phyloP scores from a whole-genome alignment of 2,797 vertebrate genomes.

The Hydrophis major region DNA sequence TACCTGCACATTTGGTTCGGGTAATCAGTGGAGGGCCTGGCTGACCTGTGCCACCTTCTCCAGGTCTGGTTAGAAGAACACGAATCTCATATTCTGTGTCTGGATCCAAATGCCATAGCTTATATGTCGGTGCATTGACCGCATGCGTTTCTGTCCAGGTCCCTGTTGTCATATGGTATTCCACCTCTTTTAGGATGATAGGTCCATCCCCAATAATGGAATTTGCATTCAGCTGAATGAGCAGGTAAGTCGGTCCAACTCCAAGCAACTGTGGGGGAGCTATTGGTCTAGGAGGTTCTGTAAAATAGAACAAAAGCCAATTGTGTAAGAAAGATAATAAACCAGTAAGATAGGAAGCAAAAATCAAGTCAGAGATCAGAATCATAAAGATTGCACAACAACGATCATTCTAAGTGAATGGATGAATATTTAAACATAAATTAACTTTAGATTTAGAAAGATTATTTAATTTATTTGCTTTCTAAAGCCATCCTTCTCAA shows the following conservation, averaged over 20 bases:
- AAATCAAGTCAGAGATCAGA: background rate
- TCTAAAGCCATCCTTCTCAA: background rate
- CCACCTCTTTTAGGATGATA: slow-evolving; percentile 95
- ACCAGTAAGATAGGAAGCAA: background rate
- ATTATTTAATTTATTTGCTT: background rate
- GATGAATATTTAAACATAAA: slow-evolving; percentile 7
- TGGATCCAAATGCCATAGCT: slow-evolving; percentile 96
- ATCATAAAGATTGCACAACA: background rate
- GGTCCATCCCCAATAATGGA: slow-evolving; percentile 97
- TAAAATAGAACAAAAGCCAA: slow-evolving; percentile 42
- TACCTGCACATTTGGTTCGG: slow-evolving; percentile 97
- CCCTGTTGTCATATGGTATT: slow-evolving; percentile 95
- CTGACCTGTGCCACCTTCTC: slow-evolving; percentile 93
- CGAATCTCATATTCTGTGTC: slow-evolving; percentile 97
- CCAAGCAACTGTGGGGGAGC: slow-evolving; percentile 93
- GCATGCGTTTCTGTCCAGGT: slow-evolving; percentile 97
- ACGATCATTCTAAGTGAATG: background rate
- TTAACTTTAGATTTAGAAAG: background rate
- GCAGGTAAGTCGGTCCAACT: slow-evolving; percentile 91
- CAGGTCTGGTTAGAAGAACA: slow-evolving; percentile 90
- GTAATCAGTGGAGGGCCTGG: slow-evolving; percentile 92
- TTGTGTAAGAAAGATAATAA: slow-evolving; percentile 1
- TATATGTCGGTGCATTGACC: slow-evolving; percentile 94
- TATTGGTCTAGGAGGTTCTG: slow-evolving; percentile 95
- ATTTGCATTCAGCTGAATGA: slow-evolving; percentile 97